Conservation (phyloP, 2,113 vertebrate genomes). For the Guaruba guarouba region DNA sequence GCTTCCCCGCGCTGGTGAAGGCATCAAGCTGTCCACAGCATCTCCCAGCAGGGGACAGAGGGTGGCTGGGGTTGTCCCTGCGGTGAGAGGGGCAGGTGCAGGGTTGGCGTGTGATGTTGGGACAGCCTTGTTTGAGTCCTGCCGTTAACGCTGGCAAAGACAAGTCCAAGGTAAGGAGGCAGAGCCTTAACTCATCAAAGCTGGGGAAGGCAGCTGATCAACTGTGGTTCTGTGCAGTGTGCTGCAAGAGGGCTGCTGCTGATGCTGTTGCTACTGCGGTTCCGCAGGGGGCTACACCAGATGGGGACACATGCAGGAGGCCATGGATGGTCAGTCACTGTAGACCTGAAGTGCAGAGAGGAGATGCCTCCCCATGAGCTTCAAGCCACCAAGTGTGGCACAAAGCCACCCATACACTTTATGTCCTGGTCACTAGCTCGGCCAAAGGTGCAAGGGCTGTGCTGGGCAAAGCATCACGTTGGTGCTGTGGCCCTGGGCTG, state of each 20-base stretch:
- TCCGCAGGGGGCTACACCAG: background rate
- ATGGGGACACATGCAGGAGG: background rate
- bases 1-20: background rate
- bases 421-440: accelerated
- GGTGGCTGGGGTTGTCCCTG: background rate
- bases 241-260: background rate
- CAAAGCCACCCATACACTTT: accelerated
- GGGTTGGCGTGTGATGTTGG: background rate
- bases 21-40: background rate
- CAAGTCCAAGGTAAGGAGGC: background rate
- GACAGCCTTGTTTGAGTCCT: background rate
- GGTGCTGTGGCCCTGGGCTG: background rate
- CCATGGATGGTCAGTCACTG: background rate
- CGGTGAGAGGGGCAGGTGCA: background rate
- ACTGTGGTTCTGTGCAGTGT: background rate
- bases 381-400: background rate
- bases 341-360: background rate
- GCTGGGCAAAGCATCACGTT: accelerated
- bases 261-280: background rate
- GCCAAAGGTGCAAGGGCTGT: accelerated
- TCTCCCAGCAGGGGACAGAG: background rate
- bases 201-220: background rate
- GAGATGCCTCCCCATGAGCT: background rate
- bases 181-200: background rate
- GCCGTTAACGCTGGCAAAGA: accelerated